Evolutionary conservation across 2,888 invertebrate species (phyloP).

Genomic region (Drosophila multiciliata): DNA sequence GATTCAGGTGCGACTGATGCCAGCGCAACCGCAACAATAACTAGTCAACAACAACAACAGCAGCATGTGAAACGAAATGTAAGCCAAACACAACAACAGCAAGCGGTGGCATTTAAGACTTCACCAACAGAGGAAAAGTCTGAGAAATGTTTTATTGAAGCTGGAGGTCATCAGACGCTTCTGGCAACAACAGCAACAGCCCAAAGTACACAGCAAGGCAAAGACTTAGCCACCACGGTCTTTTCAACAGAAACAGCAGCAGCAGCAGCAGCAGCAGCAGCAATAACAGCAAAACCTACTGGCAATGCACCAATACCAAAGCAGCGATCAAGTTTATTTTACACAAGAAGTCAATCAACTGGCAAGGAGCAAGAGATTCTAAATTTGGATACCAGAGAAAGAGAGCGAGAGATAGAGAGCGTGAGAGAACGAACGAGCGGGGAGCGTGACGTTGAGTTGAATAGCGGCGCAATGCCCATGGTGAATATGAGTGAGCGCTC

Average conservation of each 20-base stretch:
- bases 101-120: conserved; percentile 44
- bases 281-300: conserved; percentile 45
- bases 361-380: conserved; percentile 72
- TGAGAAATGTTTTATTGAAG: conserved; percentile 81
- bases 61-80: conserved; percentile 61
- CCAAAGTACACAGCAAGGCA: conserved; percentile 56
- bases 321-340: conserved; percentile 79
- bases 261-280: conserved; percentile 48
- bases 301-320: conserved; percentile 75
- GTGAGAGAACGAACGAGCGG: conserved; percentile 39
- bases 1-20: conserved; percentile 60
- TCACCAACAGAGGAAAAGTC: conserved; percentile 77
- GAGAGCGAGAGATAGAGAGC: conserved; percentile 41
- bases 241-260: conserved; percentile 69
- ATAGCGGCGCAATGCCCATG: conserved; percentile 32
- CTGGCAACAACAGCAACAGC: conserved; percentile 52
- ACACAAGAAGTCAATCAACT: conserved; percentile 73
- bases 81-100: conserved; percentile 61
- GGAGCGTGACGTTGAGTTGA: conserved; percentile 56
- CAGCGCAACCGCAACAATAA: conserved; percentile 50
- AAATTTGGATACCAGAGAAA: conserved; percentile 65
- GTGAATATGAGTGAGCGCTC: conserved; percentile 40
- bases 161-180: conserved; percentile 83
- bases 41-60: conserved; percentile 61
- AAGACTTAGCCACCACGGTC: conserved; percentile 59